Conservation (phyloP, 1,140 invertebrate genomes). For the Drosophila sucinea region DNA sequence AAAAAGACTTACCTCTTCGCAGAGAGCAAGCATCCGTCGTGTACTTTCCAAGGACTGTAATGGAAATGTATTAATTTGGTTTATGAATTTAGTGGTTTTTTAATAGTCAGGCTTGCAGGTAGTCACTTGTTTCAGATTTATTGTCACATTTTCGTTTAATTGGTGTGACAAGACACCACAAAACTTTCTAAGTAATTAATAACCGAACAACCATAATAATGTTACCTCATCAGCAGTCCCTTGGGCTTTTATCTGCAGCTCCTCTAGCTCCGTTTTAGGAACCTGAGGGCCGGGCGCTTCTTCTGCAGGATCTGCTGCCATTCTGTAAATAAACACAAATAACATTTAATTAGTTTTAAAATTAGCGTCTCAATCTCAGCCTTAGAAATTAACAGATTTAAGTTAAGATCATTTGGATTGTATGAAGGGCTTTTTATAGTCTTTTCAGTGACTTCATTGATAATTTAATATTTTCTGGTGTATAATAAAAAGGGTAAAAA, state of each 20-base stretch:
- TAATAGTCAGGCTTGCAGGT: too few species aligned
- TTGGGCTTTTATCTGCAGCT: constrained; percentile 93
- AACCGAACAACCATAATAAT: constrained; percentile 46
- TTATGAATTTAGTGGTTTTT: not conserved
- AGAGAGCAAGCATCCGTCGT: constrained; percentile 96
- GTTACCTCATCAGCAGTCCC: constrained; percentile 95
- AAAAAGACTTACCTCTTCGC: constrained; percentile 94
- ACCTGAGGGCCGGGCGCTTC: constrained; percentile 85
- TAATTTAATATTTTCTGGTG: too few species aligned
- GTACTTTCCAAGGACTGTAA: constrained; percentile 96
- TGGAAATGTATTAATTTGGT: constrained; percentile 3
- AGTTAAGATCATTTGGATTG: too few species aligned
- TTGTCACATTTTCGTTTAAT: too few species aligned
- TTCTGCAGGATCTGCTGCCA: constrained; percentile 84
- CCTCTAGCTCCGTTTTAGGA: constrained; percentile 93
- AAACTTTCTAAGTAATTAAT: not conserved
- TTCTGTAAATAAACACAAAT: constrained; percentile 82
- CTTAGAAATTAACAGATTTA: too few species aligned
- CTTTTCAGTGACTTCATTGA: too few species aligned
- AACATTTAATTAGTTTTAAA: not conserved
- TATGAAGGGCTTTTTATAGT: too few species aligned
- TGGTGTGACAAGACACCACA: too few species aligned
- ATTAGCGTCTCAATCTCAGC: too few species aligned
- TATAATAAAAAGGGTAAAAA: too few species aligned
- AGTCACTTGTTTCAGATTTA: too few species aligned